Evolutionary conservation across 1,140 invertebrate species (phyloP), one percentile per base, ranked within the genome.

Genomic region (Lepidurus packardi): DNA sequence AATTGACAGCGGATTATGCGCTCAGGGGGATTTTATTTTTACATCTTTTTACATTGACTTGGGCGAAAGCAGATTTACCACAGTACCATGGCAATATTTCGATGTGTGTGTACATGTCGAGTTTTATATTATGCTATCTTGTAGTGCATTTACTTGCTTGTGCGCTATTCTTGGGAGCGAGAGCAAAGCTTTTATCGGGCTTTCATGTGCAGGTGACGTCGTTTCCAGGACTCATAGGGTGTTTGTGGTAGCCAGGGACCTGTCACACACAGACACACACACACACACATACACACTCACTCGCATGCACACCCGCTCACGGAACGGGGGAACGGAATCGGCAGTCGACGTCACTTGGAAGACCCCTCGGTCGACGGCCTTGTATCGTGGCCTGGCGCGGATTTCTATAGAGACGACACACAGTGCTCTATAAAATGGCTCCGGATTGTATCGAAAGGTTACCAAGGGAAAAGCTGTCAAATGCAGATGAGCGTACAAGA

Each of bases 391-490:
- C 53, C 7, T 65, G 53, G 53, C 53, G 53, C 53, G 13, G 53
- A 65, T 65, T 65, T 65, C 53, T 65, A 65, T 65, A 65, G 53
- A 21, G 53, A 65, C 53, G 53, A 65, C 53, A 65, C 21, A 21
- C 53, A 65, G 53, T 9, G 53, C 53, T 65, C 53, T 7, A 21
- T n/a, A 9, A 65, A 65, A 13, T 13, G 6, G 16, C 53, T n/a
- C 53, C n/a, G 53, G 53, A 65, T 65, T 65, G 53, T 65, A 65
- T 65, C 53, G 53, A 65, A 47, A 65, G 53, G 53, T 65, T 65
- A 65, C 53, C 53, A 65, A 65, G 53, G 53, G 53, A 65, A 65
- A 16, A 65, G 53, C 53, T 65, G 53, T 65, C 53, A 65, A 65
- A 65, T 65, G 53, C 53, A 65, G 53, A 65, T 65, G 53, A 65